Evolutionary conservation across 2,888 invertebrate genomes (phyloP).

Genomic region (Ichneumoninae sp.): DNA sequence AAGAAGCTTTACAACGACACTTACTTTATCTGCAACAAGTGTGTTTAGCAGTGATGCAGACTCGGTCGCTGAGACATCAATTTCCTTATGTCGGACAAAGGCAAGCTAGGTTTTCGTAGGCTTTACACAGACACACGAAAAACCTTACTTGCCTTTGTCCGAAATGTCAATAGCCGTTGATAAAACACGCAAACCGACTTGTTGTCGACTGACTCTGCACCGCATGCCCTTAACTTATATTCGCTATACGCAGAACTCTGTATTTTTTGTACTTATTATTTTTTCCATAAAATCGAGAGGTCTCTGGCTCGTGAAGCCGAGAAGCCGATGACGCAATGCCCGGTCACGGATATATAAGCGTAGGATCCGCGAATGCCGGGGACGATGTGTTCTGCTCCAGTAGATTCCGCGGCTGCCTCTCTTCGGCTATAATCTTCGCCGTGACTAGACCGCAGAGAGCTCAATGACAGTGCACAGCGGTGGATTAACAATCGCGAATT

Average conservation of each 20-base stretch:
- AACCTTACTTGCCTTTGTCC: too few relatives aligned
- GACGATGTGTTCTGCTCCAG: conserved; percentile 58
- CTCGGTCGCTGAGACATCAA: too few relatives aligned
- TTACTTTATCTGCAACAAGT: too few relatives aligned
- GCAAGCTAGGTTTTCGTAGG: too few relatives aligned
- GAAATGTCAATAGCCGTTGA: too few relatives aligned
- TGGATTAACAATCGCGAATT: background rate
- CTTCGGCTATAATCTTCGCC: conserved; percentile 4
- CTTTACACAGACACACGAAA: too few relatives aligned
- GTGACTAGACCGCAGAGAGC: conserved; percentile 6
- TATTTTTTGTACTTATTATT: conserved; percentile 1
- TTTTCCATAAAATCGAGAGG: conserved; percentile 27
- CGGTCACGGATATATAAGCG: conserved; percentile 34
- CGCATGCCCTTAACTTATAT: background rate
- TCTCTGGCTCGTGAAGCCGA: conserved; percentile 10
- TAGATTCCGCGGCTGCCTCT: conserved; percentile 45
- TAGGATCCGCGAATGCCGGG: conserved; percentile 45
- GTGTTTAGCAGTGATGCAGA: too few relatives aligned
- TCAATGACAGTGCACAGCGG: conserved; percentile 11
- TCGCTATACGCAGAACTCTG: background rate
- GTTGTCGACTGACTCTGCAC: background rate
- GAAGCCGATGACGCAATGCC: conserved; percentile 46
- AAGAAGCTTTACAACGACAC: too few relatives aligned
- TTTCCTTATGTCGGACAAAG: too few relatives aligned
- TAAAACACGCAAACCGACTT: too few relatives aligned